Evolutionary conservation across 2,888 invertebrate genomes (phyloP).

Genomic region (Euphydryas editha): DNA sequence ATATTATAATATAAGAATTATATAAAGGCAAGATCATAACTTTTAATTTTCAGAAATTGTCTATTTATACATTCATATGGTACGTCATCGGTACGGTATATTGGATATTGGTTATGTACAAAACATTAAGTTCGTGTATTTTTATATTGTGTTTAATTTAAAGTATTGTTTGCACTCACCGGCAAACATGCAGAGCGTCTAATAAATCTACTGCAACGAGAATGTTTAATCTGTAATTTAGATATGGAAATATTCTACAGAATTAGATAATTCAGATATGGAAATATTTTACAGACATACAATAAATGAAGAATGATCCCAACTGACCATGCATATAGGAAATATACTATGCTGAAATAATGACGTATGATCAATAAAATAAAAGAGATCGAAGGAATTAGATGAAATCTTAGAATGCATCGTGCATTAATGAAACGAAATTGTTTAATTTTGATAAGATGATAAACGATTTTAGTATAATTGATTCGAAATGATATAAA

Average conservation of each 20-base stretch:
- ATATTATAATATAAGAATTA: not conserved
- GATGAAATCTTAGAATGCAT: conserved; percentile 42
- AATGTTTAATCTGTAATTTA: conserved; percentile 75
- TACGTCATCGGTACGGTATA: not conserved
- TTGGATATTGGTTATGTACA: not conserved
- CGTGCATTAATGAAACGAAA: too few relatives aligned
- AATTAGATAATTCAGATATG: not conserved
- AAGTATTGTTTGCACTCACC: conserved; percentile 71
- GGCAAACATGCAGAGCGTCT: conserved; percentile 69
- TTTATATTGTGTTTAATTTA: conserved; percentile 34
- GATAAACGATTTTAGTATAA: conserved; percentile 10
- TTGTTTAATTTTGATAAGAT: too few relatives aligned
- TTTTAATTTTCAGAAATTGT: not conserved
- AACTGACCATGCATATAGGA: conserved; percentile 15
- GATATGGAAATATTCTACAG: conserved; percentile 44
- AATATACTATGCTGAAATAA: not conserved
- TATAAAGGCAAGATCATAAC: not conserved
- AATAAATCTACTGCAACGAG: conserved; percentile 76
- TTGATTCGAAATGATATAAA: conserved; percentile 1
- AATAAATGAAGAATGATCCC: conserved; percentile 19
- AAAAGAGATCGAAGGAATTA: conserved; percentile 24
- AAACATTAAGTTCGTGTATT: not conserved
- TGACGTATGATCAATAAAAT: conserved; percentile 4
- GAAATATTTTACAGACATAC: conserved; percentile 15
- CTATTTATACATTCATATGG: not conserved